Base-by-base conservation (phyloP, 2,797 vertebrate species). In the Cossypha polioptera region DNA sequence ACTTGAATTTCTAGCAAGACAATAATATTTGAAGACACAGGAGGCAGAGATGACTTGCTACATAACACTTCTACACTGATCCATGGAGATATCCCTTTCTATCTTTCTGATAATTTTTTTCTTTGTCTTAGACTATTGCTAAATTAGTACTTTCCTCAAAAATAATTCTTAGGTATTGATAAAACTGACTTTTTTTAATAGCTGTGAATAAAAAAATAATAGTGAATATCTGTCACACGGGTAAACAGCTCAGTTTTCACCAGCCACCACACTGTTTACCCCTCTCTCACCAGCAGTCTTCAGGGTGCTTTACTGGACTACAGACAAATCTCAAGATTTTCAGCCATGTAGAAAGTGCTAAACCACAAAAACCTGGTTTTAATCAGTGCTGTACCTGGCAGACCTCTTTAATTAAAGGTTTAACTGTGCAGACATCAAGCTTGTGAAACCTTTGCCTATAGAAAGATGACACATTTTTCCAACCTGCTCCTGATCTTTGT, bases 341-440 rank as follows among this genome's bases (percentile, higher is more conserved):
- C 36, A 42, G 10, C 48, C 7, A 10, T 0, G 0, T 9, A 50
- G 36, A 71, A 48, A 2, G 4, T 15, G 3, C 14, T 40, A 50
- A 73, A 82, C 19, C 1, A 3, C 53, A 45, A 71, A 55, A 54
- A 36, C 25, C 10, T 29, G 5, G 5, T 61, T 77, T 33, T 11
- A 33, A 19, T 40, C 15, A 22, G 26, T 8, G 5, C 20, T 75
- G 36, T 54, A 72, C 24, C n/a, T 22, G 29, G 20, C 1, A 47
- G 45, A 74, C 15, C 15, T 21, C 35, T 42, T 55, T 17, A 66
- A 73, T 35, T 26, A 29, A 78, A 78, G 13, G 9, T 61, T 48
- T 65, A 48, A 28, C 11, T 51, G 59, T 24, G 40, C 47, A 76
- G 40, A 20, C 3, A 8, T 66, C 4, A 18, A 77, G 20, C 11